Evolutionary conservation across 2,113 vertebrate species (phyloP).

Genomic region (Callipepla californica): DNA sequence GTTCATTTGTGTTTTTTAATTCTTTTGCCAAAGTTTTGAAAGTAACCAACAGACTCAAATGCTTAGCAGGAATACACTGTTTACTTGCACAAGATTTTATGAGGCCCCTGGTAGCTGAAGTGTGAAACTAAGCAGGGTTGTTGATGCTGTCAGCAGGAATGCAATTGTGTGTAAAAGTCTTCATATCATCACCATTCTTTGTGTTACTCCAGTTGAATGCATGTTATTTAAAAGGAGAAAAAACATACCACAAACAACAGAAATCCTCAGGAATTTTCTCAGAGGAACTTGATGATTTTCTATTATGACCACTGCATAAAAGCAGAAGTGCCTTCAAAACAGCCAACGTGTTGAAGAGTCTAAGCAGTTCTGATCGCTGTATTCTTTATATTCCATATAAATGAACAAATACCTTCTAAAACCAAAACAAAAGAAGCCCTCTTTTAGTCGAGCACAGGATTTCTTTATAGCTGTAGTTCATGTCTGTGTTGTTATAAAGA

Average conservation of each 20-base stretch:
- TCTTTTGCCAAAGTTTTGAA: background rate
- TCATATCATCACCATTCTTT: background rate
- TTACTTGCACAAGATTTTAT: background rate
- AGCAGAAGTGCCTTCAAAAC: background rate
- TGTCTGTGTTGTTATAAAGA: background rate
- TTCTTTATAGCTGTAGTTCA: background rate
- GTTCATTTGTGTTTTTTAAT: background rate
- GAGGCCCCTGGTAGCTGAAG: background rate
- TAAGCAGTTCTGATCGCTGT: background rate
- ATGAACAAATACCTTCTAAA: background rate
- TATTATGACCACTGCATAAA: background rate
- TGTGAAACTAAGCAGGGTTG: constrained; percentile 4
- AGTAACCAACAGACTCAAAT: background rate
- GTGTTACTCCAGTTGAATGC: background rate
- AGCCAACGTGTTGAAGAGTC: background rate
- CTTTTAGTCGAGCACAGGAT: background rate
- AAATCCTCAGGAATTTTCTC: background rate
- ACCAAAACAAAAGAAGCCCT: background rate
- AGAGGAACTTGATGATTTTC: background rate
- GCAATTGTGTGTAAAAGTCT: background rate
- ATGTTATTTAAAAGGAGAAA: background rate
- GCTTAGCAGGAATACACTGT: background rate
- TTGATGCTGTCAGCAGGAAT: constrained; percentile 18
- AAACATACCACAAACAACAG: background rate
- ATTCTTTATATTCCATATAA: background rate